Evolutionary conservation across 1,140 invertebrate species (phyloP), one percentile per base, ranked within the genome.

Genomic region (Coenobita brevimanus): DNA sequence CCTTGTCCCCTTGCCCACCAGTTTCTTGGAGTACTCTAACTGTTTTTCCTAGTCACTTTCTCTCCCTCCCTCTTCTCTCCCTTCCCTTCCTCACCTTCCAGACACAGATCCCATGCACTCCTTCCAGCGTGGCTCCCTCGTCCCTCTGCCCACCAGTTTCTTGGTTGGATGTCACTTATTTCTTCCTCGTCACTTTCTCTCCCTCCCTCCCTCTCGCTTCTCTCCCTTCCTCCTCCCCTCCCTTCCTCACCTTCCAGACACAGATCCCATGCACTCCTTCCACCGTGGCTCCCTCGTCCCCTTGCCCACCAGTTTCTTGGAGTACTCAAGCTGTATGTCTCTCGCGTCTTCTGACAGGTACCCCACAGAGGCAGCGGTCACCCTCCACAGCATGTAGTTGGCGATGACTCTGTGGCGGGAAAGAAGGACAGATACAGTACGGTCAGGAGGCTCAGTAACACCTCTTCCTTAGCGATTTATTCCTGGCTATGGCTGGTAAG

Each of bases 311-410:
- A 97, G 91, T 0, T 94, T 95, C 0, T 95, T 96, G 21, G 94
- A 94, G 91, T 96, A 97, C 50, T 95, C 93, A 46, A 97, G 93
- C 91, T 96, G 96, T 2, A 95, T 92, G 64, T 95, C 94, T 0
- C 96, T 93, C 80, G 97, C 94, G 21, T 94, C 93, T 75, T 97
- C 95, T 0, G 94, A 96, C 50, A 98, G 92, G 91, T 96, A 97
- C 8, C 95, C 95, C 2, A 97, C 94, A 0, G 96, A 95, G 21
- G 95, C 94, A 0, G 94, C 94, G 0, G 96, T 95, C 0, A 95
- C 95, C 41, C 96, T 93, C 97, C 97, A 97, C 93, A 97, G 94
- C 91, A 96, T 94, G 91, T 97, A 97, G 93, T 98, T 98, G 2
- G 96, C 96, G 64, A 95, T 93, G 1, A 94, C 92, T 69, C 95